Base-by-base conservation (phyloP, 2,888 invertebrate genomes). In the Cephus sareptanus region DNA sequence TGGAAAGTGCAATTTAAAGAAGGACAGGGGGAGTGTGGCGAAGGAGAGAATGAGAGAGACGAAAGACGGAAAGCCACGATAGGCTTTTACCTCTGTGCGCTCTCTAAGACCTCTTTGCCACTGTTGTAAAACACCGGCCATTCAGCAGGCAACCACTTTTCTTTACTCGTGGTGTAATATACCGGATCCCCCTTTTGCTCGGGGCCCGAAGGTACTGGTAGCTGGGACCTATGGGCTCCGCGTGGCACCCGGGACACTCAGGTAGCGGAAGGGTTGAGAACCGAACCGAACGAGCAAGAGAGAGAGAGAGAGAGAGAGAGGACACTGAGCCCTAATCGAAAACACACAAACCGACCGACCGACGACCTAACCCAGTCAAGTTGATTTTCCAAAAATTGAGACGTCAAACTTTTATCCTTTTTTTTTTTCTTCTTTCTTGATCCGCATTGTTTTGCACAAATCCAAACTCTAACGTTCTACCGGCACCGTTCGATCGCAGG, bases 41-140 rank as follows among this genome's bases (percentile, higher is more conserved):
- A 80, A 79, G 81, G 77, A 78, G 79, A 73, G 80, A 68, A 79
- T 23, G 74, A 78, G 77, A 80, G 78, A 56, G 34, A 40, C 71
- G 37, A 70, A 75, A 71, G 68, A 74, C 76, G 77, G 78, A 83
- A 85, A 83, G 88, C 85, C 84, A 83, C 84, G 82, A 85, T 82
- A 87, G 84, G 31, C 68, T 73, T 86, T 83, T 85, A 77, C 81
- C 73, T 80, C 83, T 81, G 85, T 79, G 31, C 77, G 35, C 70
- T 37, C 77, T 68, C 74, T 73, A 15, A 40, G 40, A 69, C 35
- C 71, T 34, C 76, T 73, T 56, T 76, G 85, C 85, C 84, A 86
- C 84, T 88, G 87, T 88, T 88, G 87, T 89, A 88, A 89, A 89
- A 87, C 87, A 89, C 84, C 84, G 86, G 81, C 84, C 85, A 87